Base-by-base conservation (phyloP, 1,140 invertebrate genomes). In the Brachionus plicatilis region DNA sequence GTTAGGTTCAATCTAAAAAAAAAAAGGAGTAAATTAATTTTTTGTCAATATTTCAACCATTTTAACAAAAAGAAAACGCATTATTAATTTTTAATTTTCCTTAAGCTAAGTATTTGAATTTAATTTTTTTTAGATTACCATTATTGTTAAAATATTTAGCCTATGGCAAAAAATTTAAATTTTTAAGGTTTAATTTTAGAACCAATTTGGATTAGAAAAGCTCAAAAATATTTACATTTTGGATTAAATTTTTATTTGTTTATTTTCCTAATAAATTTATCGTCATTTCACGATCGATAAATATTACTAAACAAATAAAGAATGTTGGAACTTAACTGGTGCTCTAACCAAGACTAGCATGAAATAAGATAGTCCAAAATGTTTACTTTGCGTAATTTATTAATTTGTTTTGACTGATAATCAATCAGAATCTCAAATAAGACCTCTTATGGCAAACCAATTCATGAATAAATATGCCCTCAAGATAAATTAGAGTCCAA, bases 391-490 rank as follows among this genome's bases (percentile, higher is more conserved):
- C 66, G 66, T 33, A 68, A 68, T 68, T 68, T 68, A 33, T 41
- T 33, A 68, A 68, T 68, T 68, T 68, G 66, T 68, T 68, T 33
- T 68, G 29, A 33, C 33, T 68, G 66, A 68, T 29, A 68, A 68
- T 68, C 66, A 68, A 68, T 68, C 66, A 68, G 12, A 68, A 33
- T 68, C 33, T 33, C 5, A 33, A 68, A 68, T 33, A 41, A 68
- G 66, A 33, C 29, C 66, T 68, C 68, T 60, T 60, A 60, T 60
- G 53, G 53, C 37, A 72, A 41, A 72, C 33, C 68, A 41, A 72
- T 72, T 72, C 33, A 43, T 72, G 41, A 72, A 43, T 43, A 41
- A 72, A 43, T 72, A 72, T 72, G 68, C 68, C 68, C 68, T 72
- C 17, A 43, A 72, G 68, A 72, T 72, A 72, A 72, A 41, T 68